phyloP scores from a whole-genome alignment of 2,113 vertebrate genomes.

The Corvus cornix region DNA sequence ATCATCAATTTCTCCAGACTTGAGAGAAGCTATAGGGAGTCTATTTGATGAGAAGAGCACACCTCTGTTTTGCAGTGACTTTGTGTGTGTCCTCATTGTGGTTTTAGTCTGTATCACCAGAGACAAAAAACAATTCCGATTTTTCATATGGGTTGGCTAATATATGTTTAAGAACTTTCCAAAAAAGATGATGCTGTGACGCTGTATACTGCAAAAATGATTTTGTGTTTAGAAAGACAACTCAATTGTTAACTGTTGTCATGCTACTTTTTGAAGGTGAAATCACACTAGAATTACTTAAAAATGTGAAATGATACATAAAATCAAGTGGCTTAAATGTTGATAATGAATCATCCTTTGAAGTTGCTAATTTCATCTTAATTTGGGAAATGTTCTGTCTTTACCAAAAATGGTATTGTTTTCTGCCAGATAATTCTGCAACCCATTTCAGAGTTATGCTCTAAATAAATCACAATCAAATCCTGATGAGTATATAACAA shows the following conservation, averaged over 20 bases:
- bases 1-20: neutral
- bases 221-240: neutral
- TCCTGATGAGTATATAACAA: neutral
- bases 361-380: neutral
- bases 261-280: neutral
- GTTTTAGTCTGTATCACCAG: neutral
- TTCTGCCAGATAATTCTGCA: neutral
- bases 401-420: neutral
- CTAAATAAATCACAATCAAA: neutral
- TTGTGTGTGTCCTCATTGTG: fast-evolving
- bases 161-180: neutral
- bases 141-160: neutral
- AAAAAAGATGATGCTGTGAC: fast-evolving
- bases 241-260: neutral
- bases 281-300: neutral
- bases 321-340: neutral
- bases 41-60: neutral
- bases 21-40: neutral
- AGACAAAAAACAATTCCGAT: neutral
- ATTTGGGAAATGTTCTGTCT: neutral
- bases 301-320: neutral
- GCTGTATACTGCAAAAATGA: neutral
- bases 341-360: neutral
- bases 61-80: neutral
- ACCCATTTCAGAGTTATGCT: neutral